These are phyloP conservation scores for Capitella teleta DNA, from an alignment of 1,140 invertebrate species.

Conservation along the genomic window DNA sequence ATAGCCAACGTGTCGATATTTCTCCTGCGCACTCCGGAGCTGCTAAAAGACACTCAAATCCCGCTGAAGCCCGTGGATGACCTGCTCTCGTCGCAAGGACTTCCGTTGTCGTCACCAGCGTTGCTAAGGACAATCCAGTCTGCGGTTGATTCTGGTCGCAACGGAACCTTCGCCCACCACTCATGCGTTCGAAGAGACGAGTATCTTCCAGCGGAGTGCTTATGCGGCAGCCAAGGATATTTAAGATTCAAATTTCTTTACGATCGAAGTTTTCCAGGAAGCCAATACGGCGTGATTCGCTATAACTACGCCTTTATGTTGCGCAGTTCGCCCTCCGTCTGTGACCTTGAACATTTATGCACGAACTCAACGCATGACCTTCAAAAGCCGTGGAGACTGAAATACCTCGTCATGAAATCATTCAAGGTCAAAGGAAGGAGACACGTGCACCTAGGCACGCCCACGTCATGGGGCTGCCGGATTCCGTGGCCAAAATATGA, in stretches of 20 bases:
- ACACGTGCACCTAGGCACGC: too few relatives aligned
- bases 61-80: not conserved
- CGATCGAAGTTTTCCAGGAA: not conserved
- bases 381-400: too few relatives aligned
- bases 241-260: conserved; percentile 12
- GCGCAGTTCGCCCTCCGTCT: not conserved
- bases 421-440: too few relatives aligned
- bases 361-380: too few relatives aligned
- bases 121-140: not conserved
- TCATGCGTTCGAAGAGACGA: too few relatives aligned
- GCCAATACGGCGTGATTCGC: conserved; percentile 7
- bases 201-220: not conserved
- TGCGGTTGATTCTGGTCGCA: not conserved
- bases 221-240: not conserved
- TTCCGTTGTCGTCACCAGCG: not conserved
- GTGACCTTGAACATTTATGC: too few relatives aligned
- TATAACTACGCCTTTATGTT: conserved; percentile 17
- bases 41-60: not conserved
- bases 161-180: not conserved
- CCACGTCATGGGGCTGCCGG: too few relatives aligned
- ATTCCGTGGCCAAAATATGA: too few relatives aligned
- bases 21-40: conserved; percentile 1
- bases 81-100: not conserved
- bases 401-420: too few relatives aligned
- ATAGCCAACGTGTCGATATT: conserved; percentile 9